Evolutionary conservation across 2,113 vertebrate genomes (phyloP), one percentile per base, ranked within the genome.

Genomic region (human): DNA sequence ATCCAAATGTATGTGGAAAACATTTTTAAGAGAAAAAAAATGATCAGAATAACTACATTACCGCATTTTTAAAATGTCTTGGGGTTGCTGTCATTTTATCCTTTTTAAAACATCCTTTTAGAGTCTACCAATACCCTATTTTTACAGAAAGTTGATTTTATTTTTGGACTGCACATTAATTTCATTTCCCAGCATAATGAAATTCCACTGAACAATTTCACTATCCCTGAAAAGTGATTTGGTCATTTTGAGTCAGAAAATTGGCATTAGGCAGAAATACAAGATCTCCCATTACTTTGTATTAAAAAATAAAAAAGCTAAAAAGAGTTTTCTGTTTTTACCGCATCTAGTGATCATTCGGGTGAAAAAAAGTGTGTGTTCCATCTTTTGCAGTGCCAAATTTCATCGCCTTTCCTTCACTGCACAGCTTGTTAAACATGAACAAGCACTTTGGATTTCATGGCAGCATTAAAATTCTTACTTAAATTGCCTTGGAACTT

Each of bases 401-500:
- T 95, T 16, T 73, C 78, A 95, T 86, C 32, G 0, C 76, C 43
- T 82, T 88, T 96, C 85, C 5, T 91, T 97, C 11, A 48, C 75
- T 38, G 5, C 20, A 75, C 79, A 59, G 55, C 20, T 90, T 97
- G 22, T 81, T 80, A 80, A 70, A 80, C 82, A 35, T 73, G 45
- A 82, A 55, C 35, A 72, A 96, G 72, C 64, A 82, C 6, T 30
- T 95, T 43, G 22, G 4, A 92, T 48, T 38, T 45, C 90, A 75
- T 76, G 70, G 68, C 38, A 92, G 20, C 17, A 4, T 25, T 32
- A 89, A 88, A 52, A 93, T 96, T 89, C 20, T 76, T 52, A 40
- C n/a, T 92, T 90, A 96, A 89, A 52, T 94, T 97, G 3, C 75
- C 10, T 91, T 96, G 78, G 16, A 97, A 96, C 8, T 97, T 96